A percentile compares a stretch with the other conserved stretches of the same genome.
Evolutionary conservation across 1,140 invertebrate species (phyloP).

Genomic region (Bilobella aurantiaca): DNA sequence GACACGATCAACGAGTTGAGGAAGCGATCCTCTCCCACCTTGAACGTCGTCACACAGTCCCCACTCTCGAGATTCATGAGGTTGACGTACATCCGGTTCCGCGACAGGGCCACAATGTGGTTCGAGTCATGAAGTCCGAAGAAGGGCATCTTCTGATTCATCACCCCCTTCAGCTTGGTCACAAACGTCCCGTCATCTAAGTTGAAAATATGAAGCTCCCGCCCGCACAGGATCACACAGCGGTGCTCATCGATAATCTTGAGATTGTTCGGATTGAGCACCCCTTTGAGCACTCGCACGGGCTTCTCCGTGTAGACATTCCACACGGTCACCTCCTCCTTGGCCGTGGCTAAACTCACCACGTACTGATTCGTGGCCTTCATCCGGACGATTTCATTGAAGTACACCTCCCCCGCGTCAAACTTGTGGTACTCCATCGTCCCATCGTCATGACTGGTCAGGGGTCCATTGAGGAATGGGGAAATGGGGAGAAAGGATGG

Average conservation of each 20-base stretch:
- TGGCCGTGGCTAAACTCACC: conserved; percentile 59
- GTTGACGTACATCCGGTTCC: conserved; percentile 83
- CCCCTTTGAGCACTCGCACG: conserved; percentile 56
- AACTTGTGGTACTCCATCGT: background rate
- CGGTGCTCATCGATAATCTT: conserved; percentile 58
- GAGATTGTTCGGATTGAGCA: conserved; percentile 57
- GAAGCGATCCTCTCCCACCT: conserved; percentile 76
- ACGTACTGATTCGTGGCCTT: conserved; percentile 52
- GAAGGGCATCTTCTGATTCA: conserved; percentile 86
- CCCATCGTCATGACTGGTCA: no score
- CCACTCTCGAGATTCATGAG: conserved; percentile 71
- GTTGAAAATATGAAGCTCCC: conserved; percentile 68
- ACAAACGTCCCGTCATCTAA: conserved; percentile 59
- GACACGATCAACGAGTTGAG: conserved; percentile 76
- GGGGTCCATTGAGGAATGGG: conserved; percentile 15
- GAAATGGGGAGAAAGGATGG: conserved; percentile 24
- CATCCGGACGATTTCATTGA: conserved; percentile 49
- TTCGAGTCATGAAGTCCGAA: conserved; percentile 67
- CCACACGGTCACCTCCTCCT: conserved; percentile 70
- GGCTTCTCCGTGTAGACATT: conserved; percentile 47
- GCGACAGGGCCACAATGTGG: conserved; percentile 66
- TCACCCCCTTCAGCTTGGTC: conserved; percentile 60
- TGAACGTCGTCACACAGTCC: conserved; percentile 76
- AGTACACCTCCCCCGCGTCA: conserved; percentile 27
- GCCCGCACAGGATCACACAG: conserved; percentile 67